phyloP scores from a whole-genome alignment of 2,888 invertebrate genomes.

The Spialia ferax region DNA sequence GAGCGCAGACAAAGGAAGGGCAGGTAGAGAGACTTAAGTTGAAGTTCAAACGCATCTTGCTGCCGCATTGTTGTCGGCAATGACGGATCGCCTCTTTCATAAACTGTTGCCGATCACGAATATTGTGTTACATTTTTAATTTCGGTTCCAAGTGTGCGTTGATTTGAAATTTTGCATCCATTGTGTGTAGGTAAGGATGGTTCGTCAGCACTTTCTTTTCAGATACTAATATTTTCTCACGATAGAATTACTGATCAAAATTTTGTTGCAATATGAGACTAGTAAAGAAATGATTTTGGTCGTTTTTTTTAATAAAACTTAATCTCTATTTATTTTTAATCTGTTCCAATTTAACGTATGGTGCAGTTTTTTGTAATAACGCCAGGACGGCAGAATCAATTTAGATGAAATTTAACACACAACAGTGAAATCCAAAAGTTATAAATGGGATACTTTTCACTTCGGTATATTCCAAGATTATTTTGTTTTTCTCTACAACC shows the following conservation, averaged over 20 bases:
- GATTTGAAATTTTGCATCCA: slow-evolving; percentile 20
- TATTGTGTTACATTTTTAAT: slow-evolving; percentile 39
- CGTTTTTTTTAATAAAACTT: background rate
- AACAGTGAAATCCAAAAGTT: no score
- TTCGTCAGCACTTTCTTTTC: background rate
- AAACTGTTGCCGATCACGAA: slow-evolving; percentile 27
- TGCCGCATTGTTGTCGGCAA: slow-evolving; percentile 16
- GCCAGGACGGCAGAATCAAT: no score
- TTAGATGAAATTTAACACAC: no score
- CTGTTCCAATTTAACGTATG: no score
- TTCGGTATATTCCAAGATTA: no score
- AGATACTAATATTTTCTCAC: slow-evolving; percentile 11
- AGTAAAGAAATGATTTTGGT: background rate
- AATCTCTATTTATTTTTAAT: background rate
- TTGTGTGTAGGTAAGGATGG: slow-evolving; percentile 20
- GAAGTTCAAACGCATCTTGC: slow-evolving; percentile 11
- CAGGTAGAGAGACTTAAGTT: slow-evolving; percentile 21
- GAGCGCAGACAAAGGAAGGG: slow-evolving; percentile 29
- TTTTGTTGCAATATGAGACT: background rate
- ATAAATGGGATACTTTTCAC: no score
- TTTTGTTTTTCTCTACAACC: no score
- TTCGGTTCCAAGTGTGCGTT: background rate
- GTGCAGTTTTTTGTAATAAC: no score
- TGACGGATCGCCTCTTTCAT: slow-evolving; percentile 31
- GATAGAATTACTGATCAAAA: background rate